Conservation (phyloP, 1,140 invertebrate genomes). For the Temnothorax nylanderi region DNA sequence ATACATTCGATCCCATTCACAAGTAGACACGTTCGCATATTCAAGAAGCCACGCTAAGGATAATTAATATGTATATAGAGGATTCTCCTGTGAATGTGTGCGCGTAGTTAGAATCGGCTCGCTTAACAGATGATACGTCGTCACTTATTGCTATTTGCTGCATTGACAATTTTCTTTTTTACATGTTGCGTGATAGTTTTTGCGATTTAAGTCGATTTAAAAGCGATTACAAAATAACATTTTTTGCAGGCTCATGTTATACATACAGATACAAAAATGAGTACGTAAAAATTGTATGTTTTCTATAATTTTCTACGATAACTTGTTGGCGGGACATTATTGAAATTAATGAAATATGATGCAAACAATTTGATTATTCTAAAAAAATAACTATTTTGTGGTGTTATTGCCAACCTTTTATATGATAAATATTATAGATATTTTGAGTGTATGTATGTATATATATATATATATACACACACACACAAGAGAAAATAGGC, state of each 20-base stretch:
- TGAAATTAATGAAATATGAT: neutral
- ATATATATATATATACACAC: no score
- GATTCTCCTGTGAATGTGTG: slow-evolving; percentile 53
- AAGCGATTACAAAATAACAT: neutral
- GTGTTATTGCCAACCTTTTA: neutral
- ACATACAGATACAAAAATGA: neutral
- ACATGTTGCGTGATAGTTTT: neutral
- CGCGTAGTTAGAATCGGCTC: slow-evolving; percentile 57
- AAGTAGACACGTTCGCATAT: slow-evolving; percentile 28
- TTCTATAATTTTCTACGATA: neutral
- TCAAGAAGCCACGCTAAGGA: slow-evolving; percentile 55
- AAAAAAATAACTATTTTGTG: neutral
- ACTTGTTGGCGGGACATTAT: neutral
- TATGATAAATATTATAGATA: neutral
- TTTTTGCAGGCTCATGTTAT: neutral
- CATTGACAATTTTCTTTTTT: slow-evolving; percentile 29
- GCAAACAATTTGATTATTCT: neutral
- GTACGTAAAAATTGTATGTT: neutral
- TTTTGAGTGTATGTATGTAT: neutral
- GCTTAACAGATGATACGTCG: slow-evolving; percentile 57
- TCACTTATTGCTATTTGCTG: slow-evolving; percentile 54
- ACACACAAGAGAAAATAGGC: neutral
- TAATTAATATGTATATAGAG: slow-evolving; percentile 46
- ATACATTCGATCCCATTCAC: neutral
- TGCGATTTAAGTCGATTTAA: slow-evolving; percentile 28